Conservation (phyloP, 2,113 vertebrate species). For the Echinops telfairi region DNA sequence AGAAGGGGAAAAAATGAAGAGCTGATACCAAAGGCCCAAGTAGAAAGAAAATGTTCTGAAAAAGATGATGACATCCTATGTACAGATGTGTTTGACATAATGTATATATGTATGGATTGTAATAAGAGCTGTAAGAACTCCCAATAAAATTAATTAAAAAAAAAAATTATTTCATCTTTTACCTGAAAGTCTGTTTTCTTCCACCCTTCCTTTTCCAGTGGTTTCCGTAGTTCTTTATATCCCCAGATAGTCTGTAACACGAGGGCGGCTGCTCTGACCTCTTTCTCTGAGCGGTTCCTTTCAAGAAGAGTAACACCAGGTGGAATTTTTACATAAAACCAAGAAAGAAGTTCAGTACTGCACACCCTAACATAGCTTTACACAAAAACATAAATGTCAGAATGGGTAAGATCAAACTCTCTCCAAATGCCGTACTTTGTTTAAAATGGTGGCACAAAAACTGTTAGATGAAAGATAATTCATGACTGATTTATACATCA, state of each 20-base stretch:
- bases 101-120: no score
- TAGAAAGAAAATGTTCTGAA: no score
- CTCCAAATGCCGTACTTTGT: background rate
- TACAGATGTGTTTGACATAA: no score
- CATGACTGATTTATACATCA: background rate
- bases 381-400: background rate
- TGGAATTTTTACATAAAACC: background rate
- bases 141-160: no score
- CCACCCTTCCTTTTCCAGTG: slow-evolving; percentile 97
- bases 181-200: slow-evolving; percentile 98
- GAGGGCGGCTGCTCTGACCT: slow-evolving; percentile 94
- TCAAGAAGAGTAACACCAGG: background rate
- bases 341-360: background rate
- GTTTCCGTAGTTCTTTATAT: slow-evolving; percentile 95
- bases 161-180: background rate
- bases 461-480: background rate
- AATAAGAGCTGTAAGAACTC: no score
- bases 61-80: no score
- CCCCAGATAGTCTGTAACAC: slow-evolving; percentile 96
- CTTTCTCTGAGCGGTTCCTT: slow-evolving; percentile 96
- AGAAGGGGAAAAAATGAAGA: no score
- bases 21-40: no score
- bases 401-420: slow-evolving; percentile 3
- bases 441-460: slow-evolving; percentile 17
- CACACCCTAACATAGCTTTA: background rate